These are phyloP conservation scores for Anorthoa munda DNA, from an alignment of 2,888 invertebrate genomes.

Conservation along the genomic window DNA sequence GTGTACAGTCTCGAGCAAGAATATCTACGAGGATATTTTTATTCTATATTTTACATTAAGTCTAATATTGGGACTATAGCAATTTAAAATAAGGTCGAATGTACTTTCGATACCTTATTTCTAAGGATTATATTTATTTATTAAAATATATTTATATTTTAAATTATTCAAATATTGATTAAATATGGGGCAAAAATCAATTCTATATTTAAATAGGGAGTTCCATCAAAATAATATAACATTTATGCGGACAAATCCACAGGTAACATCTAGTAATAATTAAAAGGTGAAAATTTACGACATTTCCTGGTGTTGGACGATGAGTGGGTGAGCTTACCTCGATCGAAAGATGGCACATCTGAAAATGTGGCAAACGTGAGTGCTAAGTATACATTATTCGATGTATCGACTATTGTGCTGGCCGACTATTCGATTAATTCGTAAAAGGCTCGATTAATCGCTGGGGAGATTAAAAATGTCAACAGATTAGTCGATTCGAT, in stretches of 20 bases:
- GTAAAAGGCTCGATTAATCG: conserved; percentile 6
- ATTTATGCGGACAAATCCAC: conserved; percentile 52
- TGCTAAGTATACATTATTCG: conserved; percentile 68
- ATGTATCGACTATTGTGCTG: conserved; percentile 66
- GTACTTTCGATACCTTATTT: background rate
- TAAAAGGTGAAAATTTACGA: conserved; percentile 80
- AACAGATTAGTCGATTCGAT: conserved; percentile 62
- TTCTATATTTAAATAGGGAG: background rate
- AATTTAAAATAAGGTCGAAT: conserved; percentile 1
- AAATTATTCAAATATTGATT: background rate
- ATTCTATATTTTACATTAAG: background rate
- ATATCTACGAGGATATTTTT: background rate
- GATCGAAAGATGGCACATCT: conserved; percentile 85
- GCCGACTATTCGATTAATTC: conserved; percentile 47
- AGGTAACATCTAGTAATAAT: conserved; percentile 63
- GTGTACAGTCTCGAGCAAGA: conserved; percentile 53
- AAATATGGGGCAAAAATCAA: background rate
- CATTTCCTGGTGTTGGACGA: conserved; percentile 84
- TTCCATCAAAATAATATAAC: conserved; percentile 37
- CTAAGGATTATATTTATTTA: background rate
- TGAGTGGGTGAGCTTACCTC: conserved; percentile 87
- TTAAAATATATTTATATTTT: too few relatives aligned
- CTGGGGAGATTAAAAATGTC: conserved; percentile 10
- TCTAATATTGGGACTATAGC: conserved; percentile 3
- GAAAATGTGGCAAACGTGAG: conserved; percentile 86